phyloP scores from a whole-genome alignment of 2,888 invertebrate species.

The Tetragonula carbonaria region DNA sequence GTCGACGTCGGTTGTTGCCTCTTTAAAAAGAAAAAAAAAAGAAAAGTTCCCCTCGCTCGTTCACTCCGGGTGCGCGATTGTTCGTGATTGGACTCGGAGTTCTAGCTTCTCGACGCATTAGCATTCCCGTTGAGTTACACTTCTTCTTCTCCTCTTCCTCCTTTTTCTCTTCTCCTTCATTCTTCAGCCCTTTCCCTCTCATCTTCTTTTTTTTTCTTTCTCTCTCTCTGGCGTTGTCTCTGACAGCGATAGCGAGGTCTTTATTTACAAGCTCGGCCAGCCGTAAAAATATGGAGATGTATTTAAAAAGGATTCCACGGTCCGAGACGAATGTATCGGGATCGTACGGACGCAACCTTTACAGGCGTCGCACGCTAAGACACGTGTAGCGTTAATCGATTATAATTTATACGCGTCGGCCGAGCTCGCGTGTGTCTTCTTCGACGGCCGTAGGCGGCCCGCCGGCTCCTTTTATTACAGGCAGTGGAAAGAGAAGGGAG shows the following conservation, averaged over 20 bases:
- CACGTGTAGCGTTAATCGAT: constrained; percentile 53
- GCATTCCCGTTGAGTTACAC: constrained; percentile 4
- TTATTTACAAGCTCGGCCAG: constrained; percentile 21
- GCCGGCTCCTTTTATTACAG: neutral
- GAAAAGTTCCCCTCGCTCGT: neutral
- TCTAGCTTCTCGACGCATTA: neutral
- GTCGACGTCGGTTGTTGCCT: neutral
- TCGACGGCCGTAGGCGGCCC: constrained; percentile 43
- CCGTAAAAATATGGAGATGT: constrained; percentile 41
- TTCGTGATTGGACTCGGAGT: neutral
- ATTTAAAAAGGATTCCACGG: constrained; percentile 41
- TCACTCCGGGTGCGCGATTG: neutral
- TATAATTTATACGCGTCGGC: constrained; percentile 48
- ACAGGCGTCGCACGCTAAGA: constrained; percentile 35
- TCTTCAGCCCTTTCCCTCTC: neutral
- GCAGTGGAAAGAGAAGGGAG: no score
- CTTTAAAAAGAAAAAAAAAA: neutral
- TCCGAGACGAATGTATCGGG: constrained; percentile 19
- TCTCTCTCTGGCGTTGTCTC: neutral
- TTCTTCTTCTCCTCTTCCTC: neutral
- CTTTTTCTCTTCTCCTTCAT: neutral
- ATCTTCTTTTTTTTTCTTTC: neutral
- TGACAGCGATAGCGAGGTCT: constrained; percentile 35
- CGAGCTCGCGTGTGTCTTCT: constrained; percentile 31
- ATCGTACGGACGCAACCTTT: constrained; percentile 11